Evolutionary conservation across 2,888 invertebrate species (phyloP), one percentile per base, ranked within the genome.

Genomic region (Eueremaeus valkanovi): DNA sequence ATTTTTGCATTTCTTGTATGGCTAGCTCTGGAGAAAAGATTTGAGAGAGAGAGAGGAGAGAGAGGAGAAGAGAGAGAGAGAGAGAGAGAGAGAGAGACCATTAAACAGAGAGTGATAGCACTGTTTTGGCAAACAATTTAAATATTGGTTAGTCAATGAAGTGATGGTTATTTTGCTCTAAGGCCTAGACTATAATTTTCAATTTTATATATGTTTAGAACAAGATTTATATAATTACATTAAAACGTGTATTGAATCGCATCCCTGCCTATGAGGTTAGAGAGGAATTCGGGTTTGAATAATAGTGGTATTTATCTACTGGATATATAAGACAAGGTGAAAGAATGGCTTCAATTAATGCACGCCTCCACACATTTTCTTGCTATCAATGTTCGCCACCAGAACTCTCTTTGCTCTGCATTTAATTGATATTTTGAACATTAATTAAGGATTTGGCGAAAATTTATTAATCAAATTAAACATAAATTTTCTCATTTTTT

Each of bases 121-220:
- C 21, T 9, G n/a, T n/a, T n/a, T n/a, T n/a, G n/a, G 68, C 68
- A 68, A 68, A 68, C 68, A 40, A 68, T 68, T 68, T 68, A 68
- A 68, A 42, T 42, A 68, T 68, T 42, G 42, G 27, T 61, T 68
- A 68, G 36, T 42, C 40, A 68, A 68, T 42, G 68, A 68, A 40
- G 36, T 24, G 27, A 68, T 6, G 1, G 3, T 40, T 68, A 42
- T 42, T 27, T 68, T 42, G 68, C 68, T 68, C 8, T n/a, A 33
- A 68, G 36, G 61, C 61, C 61, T 68, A 9, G 68, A 24, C 33
- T 68, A 68, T 68, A 68, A 68, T 68, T 68, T 68, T 68, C 68
- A 68, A 68, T 68, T 68, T 68, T 68, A 42, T 13, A 42, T 42
- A 24, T 68, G 3, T 24, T 68, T 1, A 33, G 21, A 68, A 42